Conservation (phyloP, 2,888 invertebrate genomes). For the Anarsia innoxiella region DNA sequence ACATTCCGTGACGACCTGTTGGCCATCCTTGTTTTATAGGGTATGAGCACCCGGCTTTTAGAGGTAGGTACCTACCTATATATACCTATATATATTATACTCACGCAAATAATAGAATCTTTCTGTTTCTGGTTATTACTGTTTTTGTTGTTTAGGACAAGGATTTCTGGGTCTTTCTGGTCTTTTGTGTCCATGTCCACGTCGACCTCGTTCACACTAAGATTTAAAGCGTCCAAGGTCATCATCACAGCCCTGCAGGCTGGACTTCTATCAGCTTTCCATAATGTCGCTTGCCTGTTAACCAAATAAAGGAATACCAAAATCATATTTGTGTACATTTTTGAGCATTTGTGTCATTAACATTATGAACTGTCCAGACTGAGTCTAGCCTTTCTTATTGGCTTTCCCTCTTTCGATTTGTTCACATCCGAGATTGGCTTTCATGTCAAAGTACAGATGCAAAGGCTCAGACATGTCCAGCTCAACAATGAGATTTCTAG, state of each 20-base stretch:
- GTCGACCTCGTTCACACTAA: slow-evolving; percentile 49
- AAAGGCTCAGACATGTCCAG: background rate
- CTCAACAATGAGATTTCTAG: background rate
- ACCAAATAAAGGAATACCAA: background rate
- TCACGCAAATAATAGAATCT: no score
- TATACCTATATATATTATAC: no score
- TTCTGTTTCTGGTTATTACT: no score
- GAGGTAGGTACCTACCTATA: no score
- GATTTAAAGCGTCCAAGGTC: slow-evolving; percentile 50
- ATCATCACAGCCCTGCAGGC: slow-evolving; percentile 57
- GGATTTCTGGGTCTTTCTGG: no score
- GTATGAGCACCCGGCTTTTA: no score
- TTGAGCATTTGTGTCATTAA: background rate
- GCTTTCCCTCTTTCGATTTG: background rate
- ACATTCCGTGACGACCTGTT: no score
- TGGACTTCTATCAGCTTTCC: slow-evolving; percentile 55
- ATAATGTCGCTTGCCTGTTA: slow-evolving; percentile 41
- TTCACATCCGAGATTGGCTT: background rate
- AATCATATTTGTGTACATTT: background rate
- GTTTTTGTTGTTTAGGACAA: no score
- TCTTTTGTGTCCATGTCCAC: slow-evolving; percentile 49
- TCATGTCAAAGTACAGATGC: background rate
- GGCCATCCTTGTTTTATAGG: no score
- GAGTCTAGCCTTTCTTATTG: background rate
- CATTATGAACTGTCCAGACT: background rate